These are phyloP conservation scores for Saguinus imperator DNA, from an alignment of 2,113 vertebrate species.

Conservation along the genomic window DNA sequence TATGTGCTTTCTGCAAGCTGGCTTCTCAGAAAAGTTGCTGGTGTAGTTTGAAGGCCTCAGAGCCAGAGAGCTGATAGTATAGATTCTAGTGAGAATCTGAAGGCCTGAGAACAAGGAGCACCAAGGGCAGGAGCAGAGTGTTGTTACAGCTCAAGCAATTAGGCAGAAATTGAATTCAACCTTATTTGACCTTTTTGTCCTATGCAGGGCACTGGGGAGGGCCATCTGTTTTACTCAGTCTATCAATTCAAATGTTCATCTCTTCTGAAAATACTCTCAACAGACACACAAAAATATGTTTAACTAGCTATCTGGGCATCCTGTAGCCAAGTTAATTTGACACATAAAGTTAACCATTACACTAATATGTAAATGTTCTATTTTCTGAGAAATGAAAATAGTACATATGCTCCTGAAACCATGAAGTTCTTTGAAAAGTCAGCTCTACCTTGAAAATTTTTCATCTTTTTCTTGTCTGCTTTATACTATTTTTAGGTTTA, in stretches of 20 bases:
- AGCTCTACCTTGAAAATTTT: not conserved
- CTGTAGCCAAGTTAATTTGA: not conserved
- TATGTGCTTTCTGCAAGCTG: not conserved
- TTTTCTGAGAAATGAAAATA: slow-evolving; percentile 17
- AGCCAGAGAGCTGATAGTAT: not conserved
- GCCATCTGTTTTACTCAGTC: not conserved
- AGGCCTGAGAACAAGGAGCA: not conserved
- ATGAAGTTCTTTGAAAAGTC: not conserved
- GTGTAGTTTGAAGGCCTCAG: not conserved
- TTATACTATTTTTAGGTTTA: not conserved
- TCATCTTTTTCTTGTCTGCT: not conserved
- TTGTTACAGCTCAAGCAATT: not conserved
- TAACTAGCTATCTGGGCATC: not conserved
- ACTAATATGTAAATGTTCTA: not conserved
- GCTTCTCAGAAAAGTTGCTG: not conserved
- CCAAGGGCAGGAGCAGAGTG: not conserved
- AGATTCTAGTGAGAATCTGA: not conserved
- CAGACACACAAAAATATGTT: not conserved
- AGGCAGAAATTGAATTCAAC: not conserved
- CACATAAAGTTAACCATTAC: not conserved
- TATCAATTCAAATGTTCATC: not conserved
- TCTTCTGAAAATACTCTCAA: not conserved
- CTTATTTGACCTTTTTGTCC: too few relatives aligned
- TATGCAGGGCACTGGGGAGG: not conserved
- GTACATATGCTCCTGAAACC: not conserved